Conservation (phyloP, 92 coral and sea anemone species). For the Metridium senile region DNA sequence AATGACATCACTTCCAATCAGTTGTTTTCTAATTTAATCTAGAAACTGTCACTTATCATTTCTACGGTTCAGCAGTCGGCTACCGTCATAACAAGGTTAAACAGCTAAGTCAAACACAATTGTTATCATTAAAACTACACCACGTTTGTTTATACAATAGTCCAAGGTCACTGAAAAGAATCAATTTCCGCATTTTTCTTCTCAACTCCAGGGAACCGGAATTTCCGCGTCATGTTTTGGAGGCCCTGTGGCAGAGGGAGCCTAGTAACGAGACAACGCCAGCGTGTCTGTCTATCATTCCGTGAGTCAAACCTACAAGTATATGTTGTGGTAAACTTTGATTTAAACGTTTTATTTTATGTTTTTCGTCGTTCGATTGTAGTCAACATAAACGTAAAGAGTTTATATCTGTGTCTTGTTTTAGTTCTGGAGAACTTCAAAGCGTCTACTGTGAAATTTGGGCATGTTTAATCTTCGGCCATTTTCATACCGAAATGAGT, state of each 20-base stretch:
- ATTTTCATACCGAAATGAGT: neutral
- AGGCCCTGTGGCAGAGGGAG: neutral
- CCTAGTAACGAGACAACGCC: constrained; percentile 20
- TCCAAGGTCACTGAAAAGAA: neutral
- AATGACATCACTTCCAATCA: too few species aligned
- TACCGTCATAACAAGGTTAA: too few species aligned
- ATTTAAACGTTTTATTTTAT: neutral
- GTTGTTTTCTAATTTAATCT: too few species aligned
- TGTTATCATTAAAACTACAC: too few species aligned
- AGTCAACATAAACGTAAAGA: neutral
- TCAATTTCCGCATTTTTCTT: neutral
- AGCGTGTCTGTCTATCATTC: constrained; percentile 3
- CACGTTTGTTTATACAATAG: too few species aligned
- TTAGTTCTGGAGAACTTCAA: neutral
- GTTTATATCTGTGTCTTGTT: neutral
- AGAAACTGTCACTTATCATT: too few species aligned
- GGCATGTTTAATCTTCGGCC: neutral
- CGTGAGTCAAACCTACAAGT: neutral
- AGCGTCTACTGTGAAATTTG: neutral
- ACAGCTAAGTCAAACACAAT: too few species aligned
- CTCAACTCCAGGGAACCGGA: neutral
- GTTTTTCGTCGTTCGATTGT: neutral
- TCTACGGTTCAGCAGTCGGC: too few species aligned
- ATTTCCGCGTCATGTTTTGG: neutral
- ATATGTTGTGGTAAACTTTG: constrained; percentile 1